These are phyloP conservation scores for Pristionchus japonicus DNA, from an alignment of 2,888 invertebrate species.

Conservation along the genomic window DNA sequence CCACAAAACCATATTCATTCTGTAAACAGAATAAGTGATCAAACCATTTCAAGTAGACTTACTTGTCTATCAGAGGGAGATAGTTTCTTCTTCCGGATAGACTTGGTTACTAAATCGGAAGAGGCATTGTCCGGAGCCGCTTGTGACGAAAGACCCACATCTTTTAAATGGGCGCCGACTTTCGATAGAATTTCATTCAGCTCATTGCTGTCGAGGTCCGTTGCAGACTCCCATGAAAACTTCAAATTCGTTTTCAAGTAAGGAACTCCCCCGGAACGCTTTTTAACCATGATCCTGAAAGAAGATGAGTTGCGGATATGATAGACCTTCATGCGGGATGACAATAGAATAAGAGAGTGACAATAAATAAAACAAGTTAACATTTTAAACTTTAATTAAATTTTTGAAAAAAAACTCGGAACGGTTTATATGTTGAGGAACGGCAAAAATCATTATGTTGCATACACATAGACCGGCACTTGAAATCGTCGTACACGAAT, in stretches of 20 bases:
- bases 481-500: too few relatives aligned
- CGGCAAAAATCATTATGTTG: too few relatives aligned
- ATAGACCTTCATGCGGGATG: background rate
- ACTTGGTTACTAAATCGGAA: background rate
- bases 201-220: background rate
- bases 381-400: too few relatives aligned
- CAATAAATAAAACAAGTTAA: too few relatives aligned
- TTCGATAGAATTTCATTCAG: background rate
- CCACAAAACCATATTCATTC: constrained; percentile 41
- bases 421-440: too few relatives aligned
- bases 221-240: constrained; percentile 47
- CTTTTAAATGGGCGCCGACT: background rate
- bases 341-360: too few relatives aligned
- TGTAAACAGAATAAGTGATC: background rate
- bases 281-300: constrained; percentile 48
- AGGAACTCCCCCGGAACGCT: constrained; percentile 47
- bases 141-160: background rate
- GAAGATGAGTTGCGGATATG: background rate
- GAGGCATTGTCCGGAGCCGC: background rate
- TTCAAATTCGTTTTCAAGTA: constrained; percentile 51
- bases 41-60: background rate
- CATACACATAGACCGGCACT: too few relatives aligned
- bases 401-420: background rate
- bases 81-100: background rate
- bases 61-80: constrained; percentile 28